Conservation (phyloP, 2,113 vertebrate species). For the Rhegmatorhina hoffmannsi region DNA sequence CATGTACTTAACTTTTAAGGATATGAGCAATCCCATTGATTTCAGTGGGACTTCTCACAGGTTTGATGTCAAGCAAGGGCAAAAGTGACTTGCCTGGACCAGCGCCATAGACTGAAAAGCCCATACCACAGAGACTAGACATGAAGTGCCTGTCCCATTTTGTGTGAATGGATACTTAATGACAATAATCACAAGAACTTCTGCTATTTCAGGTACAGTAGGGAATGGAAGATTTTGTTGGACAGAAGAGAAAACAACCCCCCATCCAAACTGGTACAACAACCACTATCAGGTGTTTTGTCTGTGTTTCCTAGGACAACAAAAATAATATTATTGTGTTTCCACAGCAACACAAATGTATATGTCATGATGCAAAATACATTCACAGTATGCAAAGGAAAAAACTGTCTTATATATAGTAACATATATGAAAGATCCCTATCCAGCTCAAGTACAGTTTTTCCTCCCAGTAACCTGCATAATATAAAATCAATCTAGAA, state of each 20-base stretch:
- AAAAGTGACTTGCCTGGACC: constrained; percentile 6
- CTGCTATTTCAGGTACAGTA: not conserved
- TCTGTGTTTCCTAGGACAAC: constrained; percentile 65
- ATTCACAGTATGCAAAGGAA: not conserved
- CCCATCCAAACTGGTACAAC: not conserved
- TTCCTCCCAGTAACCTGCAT: not conserved
- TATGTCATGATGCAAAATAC: constrained; percentile 60
- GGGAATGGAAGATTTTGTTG: not conserved
- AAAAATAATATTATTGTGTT: constrained; percentile 64
- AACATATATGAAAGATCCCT: constrained; percentile 8
- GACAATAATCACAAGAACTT: not conserved
- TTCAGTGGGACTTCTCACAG: constrained; percentile 3
- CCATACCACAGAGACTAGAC: not conserved
- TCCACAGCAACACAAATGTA: constrained; percentile 48
- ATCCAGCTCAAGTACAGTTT: not conserved
- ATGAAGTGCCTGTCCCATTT: not conserved
- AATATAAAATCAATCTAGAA: not conserved
- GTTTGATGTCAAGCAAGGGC: constrained; percentile 8
- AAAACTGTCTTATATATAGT: not conserved
- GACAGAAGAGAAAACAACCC: constrained; percentile 8
- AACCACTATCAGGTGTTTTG: constrained; percentile 18
- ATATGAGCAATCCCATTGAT: not conserved
- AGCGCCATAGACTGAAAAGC: not conserved
- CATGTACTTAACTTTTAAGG: not conserved
- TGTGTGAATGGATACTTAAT: not conserved